Conservation (phyloP, 92 coral and sea anemone genomes). For the Parazoanthus atlanticus region DNA sequence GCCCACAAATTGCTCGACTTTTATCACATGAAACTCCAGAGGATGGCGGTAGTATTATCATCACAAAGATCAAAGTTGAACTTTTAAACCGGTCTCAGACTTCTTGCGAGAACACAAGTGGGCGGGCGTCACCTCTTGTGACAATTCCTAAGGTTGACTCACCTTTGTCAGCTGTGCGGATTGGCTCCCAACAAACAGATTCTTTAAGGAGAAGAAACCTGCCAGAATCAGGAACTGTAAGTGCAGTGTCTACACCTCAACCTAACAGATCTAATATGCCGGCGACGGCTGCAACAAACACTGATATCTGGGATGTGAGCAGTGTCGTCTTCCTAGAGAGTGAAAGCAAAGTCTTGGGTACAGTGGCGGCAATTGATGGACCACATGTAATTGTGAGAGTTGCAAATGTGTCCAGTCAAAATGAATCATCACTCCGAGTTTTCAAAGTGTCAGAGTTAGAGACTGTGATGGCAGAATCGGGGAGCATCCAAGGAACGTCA, state of each 20-base stretch:
- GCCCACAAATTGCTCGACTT: constrained; percentile 80
- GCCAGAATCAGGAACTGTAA: background rate
- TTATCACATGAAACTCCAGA: constrained; percentile 72
- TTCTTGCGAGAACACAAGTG: background rate
- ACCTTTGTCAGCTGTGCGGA: constrained; percentile 38
- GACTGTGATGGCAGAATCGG: constrained; percentile 61
- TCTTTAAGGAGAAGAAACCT: background rate
- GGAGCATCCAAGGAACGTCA: constrained; percentile 52
- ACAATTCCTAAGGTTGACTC: constrained; percentile 33
- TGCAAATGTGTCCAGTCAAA: constrained; percentile 47
- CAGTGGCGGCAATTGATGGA: constrained; percentile 88
- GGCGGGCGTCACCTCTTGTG: constrained; percentile 1
- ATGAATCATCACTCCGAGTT: constrained; percentile 73
- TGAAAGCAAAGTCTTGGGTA: constrained; percentile 82
- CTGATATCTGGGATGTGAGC: constrained; percentile 84
- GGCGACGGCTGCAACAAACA: constrained; percentile 20
- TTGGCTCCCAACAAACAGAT: constrained; percentile 4
- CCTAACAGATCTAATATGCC: constrained; percentile 27
- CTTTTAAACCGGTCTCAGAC: constrained; percentile 1
- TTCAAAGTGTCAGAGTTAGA: constrained; percentile 88
- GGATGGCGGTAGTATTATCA: constrained; percentile 59
- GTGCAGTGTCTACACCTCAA: background rate
- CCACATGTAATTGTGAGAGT: constrained; percentile 91
- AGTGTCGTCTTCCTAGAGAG: constrained; percentile 87
- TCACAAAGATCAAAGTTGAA: constrained; percentile 80